Conservation (phyloP, 2,797 vertebrate genomes). For the Cuculus canorus region DNA sequence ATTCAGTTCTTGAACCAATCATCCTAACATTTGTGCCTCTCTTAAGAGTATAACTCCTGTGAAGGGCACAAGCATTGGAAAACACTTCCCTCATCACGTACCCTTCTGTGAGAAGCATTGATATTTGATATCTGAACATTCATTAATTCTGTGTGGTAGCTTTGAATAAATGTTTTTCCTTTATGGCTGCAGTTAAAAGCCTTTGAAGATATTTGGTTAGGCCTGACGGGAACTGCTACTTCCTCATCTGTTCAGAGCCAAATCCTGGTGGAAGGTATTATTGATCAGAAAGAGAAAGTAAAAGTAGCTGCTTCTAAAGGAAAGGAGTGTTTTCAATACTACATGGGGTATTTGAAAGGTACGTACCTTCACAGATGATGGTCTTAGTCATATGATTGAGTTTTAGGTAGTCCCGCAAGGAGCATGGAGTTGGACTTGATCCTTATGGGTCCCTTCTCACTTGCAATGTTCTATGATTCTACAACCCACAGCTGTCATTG, state of each 20-base stretch:
- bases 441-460: background rate
- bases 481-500: background rate
- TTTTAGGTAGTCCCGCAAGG: background rate
- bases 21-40: background rate
- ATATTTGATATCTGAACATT: background rate
- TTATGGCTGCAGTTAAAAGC: slow-evolving; percentile 75
- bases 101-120: background rate
- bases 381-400: background rate
- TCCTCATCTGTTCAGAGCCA: slow-evolving; percentile 67
- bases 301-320: slow-evolving; percentile 76
- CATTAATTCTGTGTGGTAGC: background rate
- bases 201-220: slow-evolving; percentile 79
- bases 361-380: background rate
- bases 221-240: slow-evolving; percentile 72
- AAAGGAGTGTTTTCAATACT: slow-evolving; percentile 77
- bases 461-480: background rate
- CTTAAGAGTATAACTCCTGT: background rate
- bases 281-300: slow-evolving; percentile 77
- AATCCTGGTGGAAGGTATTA: slow-evolving; percentile 76
- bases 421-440: background rate
- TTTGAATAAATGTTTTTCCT: slow-evolving; percentile 20
- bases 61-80: background rate
- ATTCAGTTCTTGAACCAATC: background rate
- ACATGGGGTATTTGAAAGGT: slow-evolving; percentile 78
- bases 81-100: background rate